phyloP scores from a whole-genome alignment of 2,797 vertebrate species.

The Falco naumanni region DNA sequence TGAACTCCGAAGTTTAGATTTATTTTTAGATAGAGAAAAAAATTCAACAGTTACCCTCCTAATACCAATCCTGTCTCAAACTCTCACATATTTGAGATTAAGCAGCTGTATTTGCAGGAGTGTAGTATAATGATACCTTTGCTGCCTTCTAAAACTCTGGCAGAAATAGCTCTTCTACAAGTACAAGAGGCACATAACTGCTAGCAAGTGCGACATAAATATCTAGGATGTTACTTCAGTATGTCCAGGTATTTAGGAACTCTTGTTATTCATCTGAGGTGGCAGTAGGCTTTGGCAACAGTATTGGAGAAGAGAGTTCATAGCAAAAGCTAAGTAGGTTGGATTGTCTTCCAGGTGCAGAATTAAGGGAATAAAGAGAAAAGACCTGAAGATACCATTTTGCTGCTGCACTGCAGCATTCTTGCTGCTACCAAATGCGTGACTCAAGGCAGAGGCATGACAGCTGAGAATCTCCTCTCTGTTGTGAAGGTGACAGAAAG shows the following conservation, averaged over 20 bases:
- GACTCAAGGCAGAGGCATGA: not conserved
- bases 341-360: not conserved
- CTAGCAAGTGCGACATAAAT: not conserved
- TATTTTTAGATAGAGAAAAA: not conserved
- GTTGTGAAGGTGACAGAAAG: not conserved
- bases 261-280: not conserved
- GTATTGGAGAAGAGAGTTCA: not conserved
- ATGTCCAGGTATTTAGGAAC: not conserved
- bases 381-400: not conserved
- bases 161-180: conserved; percentile 18
- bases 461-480: not conserved
- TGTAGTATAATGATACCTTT: not conserved
- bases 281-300: not conserved
- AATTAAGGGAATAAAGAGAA: not conserved
- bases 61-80: not conserved
- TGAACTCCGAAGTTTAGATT: not conserved
- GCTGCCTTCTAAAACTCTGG: not conserved
- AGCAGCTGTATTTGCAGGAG: not conserved
- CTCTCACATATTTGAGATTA: not conserved
- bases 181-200: not conserved
- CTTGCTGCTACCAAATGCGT: not conserved
- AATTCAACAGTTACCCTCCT: not conserved
- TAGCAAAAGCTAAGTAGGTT: not conserved
- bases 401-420: not conserved
- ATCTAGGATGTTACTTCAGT: not conserved